These are phyloP conservation scores for Chloroclystis v-ata DNA, from an alignment of 2,888 invertebrate species.

Conservation along the genomic window DNA sequence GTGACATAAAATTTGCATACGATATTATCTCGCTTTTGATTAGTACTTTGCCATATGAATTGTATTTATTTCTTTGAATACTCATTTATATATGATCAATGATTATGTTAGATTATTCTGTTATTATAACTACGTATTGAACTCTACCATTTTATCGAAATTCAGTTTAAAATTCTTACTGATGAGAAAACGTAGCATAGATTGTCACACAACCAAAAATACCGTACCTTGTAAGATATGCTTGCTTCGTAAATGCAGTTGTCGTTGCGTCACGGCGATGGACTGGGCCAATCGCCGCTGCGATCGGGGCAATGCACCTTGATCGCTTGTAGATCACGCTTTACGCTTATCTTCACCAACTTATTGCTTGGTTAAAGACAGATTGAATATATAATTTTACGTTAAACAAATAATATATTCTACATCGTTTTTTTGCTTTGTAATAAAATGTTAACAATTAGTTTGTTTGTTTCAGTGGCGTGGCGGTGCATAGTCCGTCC, in stretches of 20 bases:
- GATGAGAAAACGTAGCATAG: constrained; percentile 23
- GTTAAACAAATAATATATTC: not conserved
- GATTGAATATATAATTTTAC: not conserved
- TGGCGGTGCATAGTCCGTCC: constrained; percentile 87
- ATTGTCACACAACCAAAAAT: constrained; percentile 66
- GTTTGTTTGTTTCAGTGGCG: constrained; percentile 83
- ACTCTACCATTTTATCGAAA: too few relatives aligned
- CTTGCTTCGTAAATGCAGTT: constrained; percentile 66
- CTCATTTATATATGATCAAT: too few relatives aligned
- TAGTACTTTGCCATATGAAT: not conserved
- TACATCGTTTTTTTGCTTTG: not conserved
- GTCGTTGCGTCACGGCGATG: constrained; percentile 69
- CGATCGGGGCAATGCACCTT: constrained; percentile 71
- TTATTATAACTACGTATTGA: too few relatives aligned
- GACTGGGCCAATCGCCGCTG: constrained; percentile 30
- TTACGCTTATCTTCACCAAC: constrained; percentile 7
- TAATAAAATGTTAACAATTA: not conserved
- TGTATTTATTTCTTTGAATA: not conserved
- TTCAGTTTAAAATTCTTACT: too few relatives aligned
- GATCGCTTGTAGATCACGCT: constrained; percentile 37
- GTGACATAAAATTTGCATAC: constrained; percentile 9
- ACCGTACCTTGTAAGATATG: constrained; percentile 36
- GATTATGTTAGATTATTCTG: not conserved
- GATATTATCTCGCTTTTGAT: constrained; percentile 9
- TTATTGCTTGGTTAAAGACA: not conserved